Evolutionary conservation across 2,113 vertebrate species (phyloP).

Genomic region (Meles meles): DNA sequence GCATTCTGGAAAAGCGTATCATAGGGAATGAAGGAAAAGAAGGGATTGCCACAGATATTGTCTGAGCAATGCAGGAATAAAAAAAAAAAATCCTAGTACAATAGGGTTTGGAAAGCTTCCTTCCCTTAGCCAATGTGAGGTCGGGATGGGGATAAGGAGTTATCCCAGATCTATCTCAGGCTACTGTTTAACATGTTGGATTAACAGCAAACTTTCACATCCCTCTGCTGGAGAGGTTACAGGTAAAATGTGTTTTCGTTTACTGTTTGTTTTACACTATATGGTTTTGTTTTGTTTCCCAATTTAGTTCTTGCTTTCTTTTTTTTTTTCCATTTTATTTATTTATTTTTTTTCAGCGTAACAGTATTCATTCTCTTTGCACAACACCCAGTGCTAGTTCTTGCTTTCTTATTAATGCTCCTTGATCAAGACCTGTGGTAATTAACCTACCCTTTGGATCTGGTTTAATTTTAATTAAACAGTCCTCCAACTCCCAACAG

Average conservation of each 20-base stretch:
- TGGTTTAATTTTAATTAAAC: constrained; percentile 72
- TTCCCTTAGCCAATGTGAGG: neutral
- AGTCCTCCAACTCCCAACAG: constrained; percentile 39
- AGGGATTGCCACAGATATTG: neutral
- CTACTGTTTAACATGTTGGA: neutral
- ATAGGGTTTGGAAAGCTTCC: neutral
- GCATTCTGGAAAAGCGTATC: neutral
- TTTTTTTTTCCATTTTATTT: too few species aligned
- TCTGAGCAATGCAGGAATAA: neutral
- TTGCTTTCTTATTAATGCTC: constrained; percentile 51
- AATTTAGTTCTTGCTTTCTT: constrained; percentile 27
- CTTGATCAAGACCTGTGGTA: constrained; percentile 50
- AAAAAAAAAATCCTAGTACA: neutral
- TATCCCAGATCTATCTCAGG: neutral
- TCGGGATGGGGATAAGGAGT: rapidly evolving
- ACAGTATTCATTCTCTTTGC: too few species aligned
- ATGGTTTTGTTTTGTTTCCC: neutral
- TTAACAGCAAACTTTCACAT: neutral
- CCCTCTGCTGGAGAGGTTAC: neutral
- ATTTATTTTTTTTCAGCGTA: too few species aligned
- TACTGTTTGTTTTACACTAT: neutral
- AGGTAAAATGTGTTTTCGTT: neutral
- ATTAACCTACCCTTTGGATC: constrained; percentile 60
- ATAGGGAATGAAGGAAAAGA: neutral
- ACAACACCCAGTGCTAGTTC: too few species aligned